Evolutionary conservation across 2,888 invertebrate species (phyloP).

Genomic region (Athalia cordata): DNA sequence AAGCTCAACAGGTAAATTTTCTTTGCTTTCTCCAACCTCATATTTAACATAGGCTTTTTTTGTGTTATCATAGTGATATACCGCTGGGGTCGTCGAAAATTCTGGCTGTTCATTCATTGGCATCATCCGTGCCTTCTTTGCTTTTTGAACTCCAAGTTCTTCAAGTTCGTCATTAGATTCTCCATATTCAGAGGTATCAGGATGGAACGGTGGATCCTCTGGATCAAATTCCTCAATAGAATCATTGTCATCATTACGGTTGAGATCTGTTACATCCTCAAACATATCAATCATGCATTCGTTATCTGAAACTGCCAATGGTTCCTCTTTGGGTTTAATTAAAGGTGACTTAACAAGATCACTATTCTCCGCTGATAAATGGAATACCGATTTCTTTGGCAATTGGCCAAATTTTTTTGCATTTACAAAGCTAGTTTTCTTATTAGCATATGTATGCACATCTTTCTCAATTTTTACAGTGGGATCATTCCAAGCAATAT

Average conservation of each 20-base stretch:
- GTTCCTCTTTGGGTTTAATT: constrained; percentile 14
- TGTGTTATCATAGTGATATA: constrained; percentile 57
- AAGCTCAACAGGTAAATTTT: neutral
- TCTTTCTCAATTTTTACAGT: constrained; percentile 29
- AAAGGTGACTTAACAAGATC: neutral
- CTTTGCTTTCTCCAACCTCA: constrained; percentile 47
- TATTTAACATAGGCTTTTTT: constrained; percentile 58
- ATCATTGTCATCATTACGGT: constrained; percentile 61
- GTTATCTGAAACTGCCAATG: neutral
- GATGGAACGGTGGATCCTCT: constrained; percentile 63
- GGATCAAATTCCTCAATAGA: constrained; percentile 71
- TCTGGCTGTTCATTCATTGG: neutral
- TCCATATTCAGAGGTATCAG: constrained; percentile 54
- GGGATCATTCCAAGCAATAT: constrained; percentile 22
- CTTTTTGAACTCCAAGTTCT: constrained; percentile 16
- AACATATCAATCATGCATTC: constrained; percentile 31
- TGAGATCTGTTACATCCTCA: constrained; percentile 28
- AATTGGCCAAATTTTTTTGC: neutral
- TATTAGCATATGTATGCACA: constrained; percentile 28
- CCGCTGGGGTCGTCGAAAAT: constrained; percentile 46
- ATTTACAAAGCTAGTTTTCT: neutral
- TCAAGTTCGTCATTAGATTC: constrained; percentile 55
- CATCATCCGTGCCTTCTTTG: constrained; percentile 24
- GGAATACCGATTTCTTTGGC: neutral
- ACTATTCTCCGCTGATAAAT: neutral